Percentiles rank a stretch among this genome's conserved stretches.
These are phyloP conservation scores for Apistogramma diplotaenia DNA, from an alignment of 2,113 vertebrate species.

Conservation along the genomic window DNA sequence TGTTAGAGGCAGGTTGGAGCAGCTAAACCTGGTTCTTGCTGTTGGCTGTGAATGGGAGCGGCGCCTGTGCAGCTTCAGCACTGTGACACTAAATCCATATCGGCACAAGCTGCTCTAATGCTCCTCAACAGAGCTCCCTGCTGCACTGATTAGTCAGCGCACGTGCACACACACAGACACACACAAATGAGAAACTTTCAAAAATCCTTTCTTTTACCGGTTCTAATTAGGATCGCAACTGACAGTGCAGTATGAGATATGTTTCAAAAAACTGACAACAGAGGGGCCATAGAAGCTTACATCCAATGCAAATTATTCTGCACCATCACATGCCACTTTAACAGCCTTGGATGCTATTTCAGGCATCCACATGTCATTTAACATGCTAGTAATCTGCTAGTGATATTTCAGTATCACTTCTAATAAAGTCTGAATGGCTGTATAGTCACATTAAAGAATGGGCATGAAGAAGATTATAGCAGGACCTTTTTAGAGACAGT, in stretches of 20 bases:
- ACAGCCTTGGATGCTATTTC: background rate
- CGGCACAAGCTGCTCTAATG: background rate
- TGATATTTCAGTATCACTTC: no score
- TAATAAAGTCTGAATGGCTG: no score
- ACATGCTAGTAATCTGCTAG: background rate
- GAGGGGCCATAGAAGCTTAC: no score
- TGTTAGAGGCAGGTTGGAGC: background rate
- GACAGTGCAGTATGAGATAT: background rate
- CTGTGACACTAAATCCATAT: constrained; percentile 15
- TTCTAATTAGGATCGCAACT: background rate
- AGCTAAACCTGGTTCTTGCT: background rate
- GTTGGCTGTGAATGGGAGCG: background rate
- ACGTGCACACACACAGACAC: background rate
- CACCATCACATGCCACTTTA: background rate
- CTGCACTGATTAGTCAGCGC: background rate
- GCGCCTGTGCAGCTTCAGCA: background rate
- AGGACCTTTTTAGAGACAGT: no score
- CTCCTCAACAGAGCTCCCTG: background rate
- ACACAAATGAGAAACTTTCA: background rate
- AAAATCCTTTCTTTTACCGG: background rate
- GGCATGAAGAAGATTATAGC: no score
- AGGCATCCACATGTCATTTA: background rate
- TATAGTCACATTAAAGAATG: no score
- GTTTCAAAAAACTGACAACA: no score
- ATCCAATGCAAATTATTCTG: background rate